Base-by-base conservation (phyloP, 2,113 vertebrate species). In the Corythoichthys haematopterus region DNA sequence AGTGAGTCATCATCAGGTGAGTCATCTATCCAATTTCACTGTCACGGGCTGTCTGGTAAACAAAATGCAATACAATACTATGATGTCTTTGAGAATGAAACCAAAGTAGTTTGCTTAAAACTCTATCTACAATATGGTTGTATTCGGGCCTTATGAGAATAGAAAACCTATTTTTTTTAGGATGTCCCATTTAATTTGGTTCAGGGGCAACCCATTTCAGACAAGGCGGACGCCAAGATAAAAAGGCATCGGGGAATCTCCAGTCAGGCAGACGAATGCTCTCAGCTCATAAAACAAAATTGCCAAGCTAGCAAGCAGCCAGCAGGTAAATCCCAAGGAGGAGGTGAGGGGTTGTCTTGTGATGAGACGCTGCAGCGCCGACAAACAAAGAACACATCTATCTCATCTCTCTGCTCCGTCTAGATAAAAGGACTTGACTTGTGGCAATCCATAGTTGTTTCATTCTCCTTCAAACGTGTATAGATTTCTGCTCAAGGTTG, bases 311-410 rank as follows among this genome's bases (percentile, higher is more conserved):
- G 55, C 33, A 57, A 59, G 58, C 8, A 8, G 16, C 36, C 58
- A 20, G 59, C n/a, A 46, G 60, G 60, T 62, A 46, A 62, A 62
- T 46, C 43, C 60, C 60, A 61, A 62, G 14, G 52, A 62, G 60
- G 43, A 62, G 20, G 60, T 28, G 60, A 62, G 10, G 10, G n/a
- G 28, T 14, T 62, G 60, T 33, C 40, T n/a, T 62, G 40, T 46
- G 40, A 62, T 13, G 20, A 47, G 40, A 46, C 4, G 8, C 20
- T 33, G 52, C 20, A 55, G 20, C 20, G 28, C 52, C 9, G 11
- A 57, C 60, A 46, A 46, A 62, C 40, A 62, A 62, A 62, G 60
- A 46, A 62, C 20, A 62, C 43, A 62, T 62, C 45, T 46, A 62
- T 62, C 60, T 62, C 43, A 1, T 33, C 60, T 14, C 20, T 62